A percentile compares a stretch with the other conserved stretches of the same genome.
These are phyloP conservation scores for Bos javanicus DNA, from an alignment of 2,113 vertebrate genomes.

Conservation along the genomic window DNA sequence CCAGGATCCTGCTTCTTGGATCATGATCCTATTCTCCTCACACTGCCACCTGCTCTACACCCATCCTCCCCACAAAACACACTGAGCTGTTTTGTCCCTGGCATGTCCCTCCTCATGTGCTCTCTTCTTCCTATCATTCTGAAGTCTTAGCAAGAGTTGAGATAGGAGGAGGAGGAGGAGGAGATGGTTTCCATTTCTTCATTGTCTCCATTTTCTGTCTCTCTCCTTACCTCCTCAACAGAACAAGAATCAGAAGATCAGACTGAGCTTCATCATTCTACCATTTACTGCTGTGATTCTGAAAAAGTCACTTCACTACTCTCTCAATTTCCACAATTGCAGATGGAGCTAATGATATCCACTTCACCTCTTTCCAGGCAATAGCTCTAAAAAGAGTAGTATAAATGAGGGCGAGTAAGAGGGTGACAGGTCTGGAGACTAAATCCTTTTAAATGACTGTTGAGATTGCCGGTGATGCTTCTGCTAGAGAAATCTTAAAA, in stretches of 20 bases:
- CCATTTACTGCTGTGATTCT: not conserved
- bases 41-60: too few relatives aligned
- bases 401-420: not conserved
- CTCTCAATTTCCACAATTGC: not conserved
- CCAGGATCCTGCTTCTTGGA: not conserved
- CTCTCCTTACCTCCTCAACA: not conserved
- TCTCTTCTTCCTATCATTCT: not conserved
- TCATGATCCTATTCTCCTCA: not conserved
- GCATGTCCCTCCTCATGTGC: too few relatives aligned
- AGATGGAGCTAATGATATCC: not conserved
- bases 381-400: not conserved
- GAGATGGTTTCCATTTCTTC: not conserved
- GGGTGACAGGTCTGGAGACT: not conserved
- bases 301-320: not conserved
- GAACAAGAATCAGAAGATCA: not conserved
- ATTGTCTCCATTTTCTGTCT: not conserved
- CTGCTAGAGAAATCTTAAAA: constrained; percentile 11
- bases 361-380: not conserved
- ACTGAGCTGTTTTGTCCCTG: not conserved
- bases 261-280: not conserved
- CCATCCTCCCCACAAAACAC: not conserved
- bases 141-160: not conserved
- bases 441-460: not conserved
- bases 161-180: accelerated
- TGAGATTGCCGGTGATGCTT: not conserved